A percentile compares a stretch with the other conserved stretches of the same genome.
These are phyloP conservation scores for Perccottus glenii DNA, from an alignment of 2,113 vertebrate genomes.

Conservation along the genomic window DNA sequence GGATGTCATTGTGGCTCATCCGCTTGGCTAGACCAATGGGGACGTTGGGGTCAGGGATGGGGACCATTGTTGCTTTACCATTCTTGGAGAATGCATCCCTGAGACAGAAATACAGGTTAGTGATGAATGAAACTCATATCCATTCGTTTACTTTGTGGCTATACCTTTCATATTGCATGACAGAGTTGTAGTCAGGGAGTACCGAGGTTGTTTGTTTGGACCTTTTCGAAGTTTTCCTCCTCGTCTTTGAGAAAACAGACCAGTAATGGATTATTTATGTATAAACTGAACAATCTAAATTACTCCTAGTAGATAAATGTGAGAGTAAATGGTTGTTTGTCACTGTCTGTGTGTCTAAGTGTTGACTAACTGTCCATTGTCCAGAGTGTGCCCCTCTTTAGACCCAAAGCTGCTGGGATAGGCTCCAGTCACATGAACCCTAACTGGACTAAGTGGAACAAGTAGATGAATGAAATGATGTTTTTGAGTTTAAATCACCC, in stretches of 20 bases:
- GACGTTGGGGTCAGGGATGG: not conserved
- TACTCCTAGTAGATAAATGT: no score
- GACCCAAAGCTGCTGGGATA: no score
- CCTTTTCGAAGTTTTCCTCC: conserved; percentile 8
- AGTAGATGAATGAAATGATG: no score
- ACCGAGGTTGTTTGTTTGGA: conserved; percentile 59
- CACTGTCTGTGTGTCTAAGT: no score
- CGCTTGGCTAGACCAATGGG: not conserved
- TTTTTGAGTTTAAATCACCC: conserved; percentile 36
- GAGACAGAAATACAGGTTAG: not conserved
- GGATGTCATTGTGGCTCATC: conserved; percentile 59
- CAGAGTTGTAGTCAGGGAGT: conserved; percentile 69
- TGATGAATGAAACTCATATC: no score
- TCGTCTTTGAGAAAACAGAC: conserved; percentile 13
- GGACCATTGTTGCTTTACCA: conserved; percentile 45
- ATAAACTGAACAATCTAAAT: no score
- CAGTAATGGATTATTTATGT: no score
- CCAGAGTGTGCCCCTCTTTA: no score
- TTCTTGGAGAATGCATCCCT: conserved; percentile 57
- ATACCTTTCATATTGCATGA: conserved; percentile 75
- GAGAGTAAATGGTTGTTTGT: no score
- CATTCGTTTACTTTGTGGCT: not conserved
- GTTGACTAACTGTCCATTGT: no score
- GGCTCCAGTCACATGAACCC: no score
- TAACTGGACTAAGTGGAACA: no score